Base-by-base conservation (phyloP, 2,888 invertebrate species). In the Eucera pruinosa region DNA sequence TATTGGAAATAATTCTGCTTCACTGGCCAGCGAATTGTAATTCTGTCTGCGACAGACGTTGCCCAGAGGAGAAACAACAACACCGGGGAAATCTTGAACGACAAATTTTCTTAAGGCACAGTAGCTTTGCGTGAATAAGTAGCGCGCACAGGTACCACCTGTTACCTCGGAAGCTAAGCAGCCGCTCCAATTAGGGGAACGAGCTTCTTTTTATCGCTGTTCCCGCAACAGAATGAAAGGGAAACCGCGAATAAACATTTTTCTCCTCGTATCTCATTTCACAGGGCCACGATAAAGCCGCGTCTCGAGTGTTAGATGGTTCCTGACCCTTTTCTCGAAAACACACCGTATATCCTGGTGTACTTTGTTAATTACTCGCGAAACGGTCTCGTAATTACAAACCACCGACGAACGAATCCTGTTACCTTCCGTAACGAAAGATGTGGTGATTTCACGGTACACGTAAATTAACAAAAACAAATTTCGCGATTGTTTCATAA, bases 131-230 rank as follows among this genome's bases (percentile, higher is more conserved):
- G 69, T 55, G 83, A 73, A 78, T 83, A 81, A 83, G 77, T 81
- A 71, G 68, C 61, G 20, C 55, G 71, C 62, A 72, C 62, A 78
- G 67, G 55, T 75, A 77, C 84, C 86, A 86, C 86, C 86, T 86
- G 86, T 86, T 86, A 84, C 81, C 78, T 82, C 78, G 69, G 25
- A 77, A 79, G 83, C 67, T 68, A 86, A 84, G 77, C 83, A 73
- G 77, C 73, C 76, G 78, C 77, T 86, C 81, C 80, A 84, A 86
- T 86, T 86, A 86, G 74, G 76, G 82, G 82, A 82, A 83, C 61
- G 81, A 84, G 78, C 69, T 80, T 76, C 81, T 81, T 81, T 84
- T 86, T 84, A 80, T 82, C 78, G 78, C 48, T 45, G 60, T 74
- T 65, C 69, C 62, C 77, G 70, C 57, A 52, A 43, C 57, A 62